Base-by-base conservation (phyloP, 2,888 invertebrate genomes). In the Harpagoxenus sublaevis region DNA sequence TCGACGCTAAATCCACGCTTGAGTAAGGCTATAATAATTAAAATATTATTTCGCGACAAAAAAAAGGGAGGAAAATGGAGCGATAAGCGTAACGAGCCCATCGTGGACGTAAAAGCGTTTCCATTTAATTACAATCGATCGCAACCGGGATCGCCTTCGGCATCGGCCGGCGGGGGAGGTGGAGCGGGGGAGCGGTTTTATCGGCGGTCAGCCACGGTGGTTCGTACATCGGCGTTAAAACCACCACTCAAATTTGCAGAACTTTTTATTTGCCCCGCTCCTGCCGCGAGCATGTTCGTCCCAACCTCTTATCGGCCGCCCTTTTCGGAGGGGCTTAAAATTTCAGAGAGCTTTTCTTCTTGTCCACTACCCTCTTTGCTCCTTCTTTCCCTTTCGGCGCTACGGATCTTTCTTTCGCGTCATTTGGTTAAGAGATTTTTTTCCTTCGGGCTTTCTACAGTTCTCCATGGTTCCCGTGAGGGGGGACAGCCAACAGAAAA, bases 61-160 rank as follows among this genome's bases (percentile, higher is more conserved):
- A 89, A 89, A 84, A 86, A 31, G 53, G 31, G n/a, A 39, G 62
- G 45, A 68, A 73, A 79, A 79, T 79, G 60, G 48, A 48, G 48
- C 71, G 42, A 39, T 68, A 68, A 66, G 79, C 79, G 79, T 79
- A 79, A 79, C 83, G 86, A 53, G 86, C 66, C 66, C 42, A 45
- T 70, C 70, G 68, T 53, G 79, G 70, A 73, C 81, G 84, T 88
- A 83, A 89, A 85, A 88, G 91, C 91, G 89, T 93, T 92, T 92
- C 90, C 92, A 93, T 92, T 92, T 92, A 93, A 93, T 93, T 92
- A 92, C 90, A 92, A 93, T 93, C 92, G 92, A 92, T 92, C 91
- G 92, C 84, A 85, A 81, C 84, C 86, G 89, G 89, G 90, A 92
- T 92, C 91, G 91, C 84, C 68, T 89, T 87, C 84, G 90, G 86